Conservation (phyloP, 2,113 vertebrate genomes). For the Urocolius indicus region DNA sequence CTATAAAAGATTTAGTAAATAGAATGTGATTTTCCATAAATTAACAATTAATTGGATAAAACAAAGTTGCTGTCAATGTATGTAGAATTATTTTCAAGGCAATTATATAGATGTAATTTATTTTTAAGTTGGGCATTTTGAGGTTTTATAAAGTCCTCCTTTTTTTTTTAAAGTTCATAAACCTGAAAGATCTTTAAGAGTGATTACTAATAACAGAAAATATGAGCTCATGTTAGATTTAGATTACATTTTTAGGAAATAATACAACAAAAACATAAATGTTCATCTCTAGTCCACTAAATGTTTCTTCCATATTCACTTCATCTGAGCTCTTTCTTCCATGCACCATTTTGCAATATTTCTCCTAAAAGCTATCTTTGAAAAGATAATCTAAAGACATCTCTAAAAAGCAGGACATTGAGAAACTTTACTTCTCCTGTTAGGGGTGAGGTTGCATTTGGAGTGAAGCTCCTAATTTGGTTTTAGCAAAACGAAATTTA, state of each 20-base stretch:
- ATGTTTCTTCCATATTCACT: neutral
- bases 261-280: neutral
- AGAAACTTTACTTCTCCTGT: neutral
- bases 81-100: neutral
- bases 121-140: neutral
- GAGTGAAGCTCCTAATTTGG: neutral
- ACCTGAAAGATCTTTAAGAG: neutral
- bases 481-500: neutral
- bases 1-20: constrained; percentile 14
- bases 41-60: neutral
- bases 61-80: neutral
- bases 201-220: neutral
- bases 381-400: neutral
- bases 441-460: neutral
- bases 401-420: neutral
- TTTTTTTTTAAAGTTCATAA: neutral
- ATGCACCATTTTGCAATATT: neutral
- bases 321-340: neutral
- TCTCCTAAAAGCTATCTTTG: neutral
- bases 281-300: neutral
- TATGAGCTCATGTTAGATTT: neutral
- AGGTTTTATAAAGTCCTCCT: neutral
- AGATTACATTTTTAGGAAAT: neutral
- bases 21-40: neutral
- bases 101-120: neutral